phyloP scores from a whole-genome alignment of 2,113 vertebrate species.

The Xiphorhynchus elegans region DNA sequence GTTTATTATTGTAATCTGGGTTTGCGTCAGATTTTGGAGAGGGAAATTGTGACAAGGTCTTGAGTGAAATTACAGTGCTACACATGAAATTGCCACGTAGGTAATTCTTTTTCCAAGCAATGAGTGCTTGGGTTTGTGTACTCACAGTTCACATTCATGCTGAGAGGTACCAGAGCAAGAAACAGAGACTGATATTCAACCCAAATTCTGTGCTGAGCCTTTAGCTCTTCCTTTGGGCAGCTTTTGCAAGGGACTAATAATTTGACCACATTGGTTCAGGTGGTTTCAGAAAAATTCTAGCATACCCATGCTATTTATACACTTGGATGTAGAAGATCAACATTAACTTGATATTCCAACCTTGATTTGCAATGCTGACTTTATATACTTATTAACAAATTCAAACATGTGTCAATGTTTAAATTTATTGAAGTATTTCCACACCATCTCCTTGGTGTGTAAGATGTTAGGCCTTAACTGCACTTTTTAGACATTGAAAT shows the following conservation, averaged over 20 bases:
- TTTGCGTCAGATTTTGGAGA: not conserved
- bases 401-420: not conserved
- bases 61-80: not conserved
- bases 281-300: not conserved
- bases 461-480: not conserved
- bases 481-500: not conserved
- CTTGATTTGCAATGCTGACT: not conserved
- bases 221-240: not conserved
- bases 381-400: not conserved
- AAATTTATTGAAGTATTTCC: not conserved
- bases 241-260: not conserved
- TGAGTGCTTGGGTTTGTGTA: not conserved
- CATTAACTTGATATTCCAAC: not conserved
- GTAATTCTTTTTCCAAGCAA: not conserved
- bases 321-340: not conserved
- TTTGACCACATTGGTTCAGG: not conserved
- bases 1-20: not conserved
- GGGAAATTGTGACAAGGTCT: not conserved
- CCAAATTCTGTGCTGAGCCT: not conserved
- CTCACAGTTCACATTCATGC: not conserved
- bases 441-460: not conserved
- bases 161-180: not conserved
- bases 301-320: not conserved
- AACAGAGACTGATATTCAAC: not conserved
- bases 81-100: no score